Conservation (phyloP, 1,140 invertebrate genomes). For the Drosophila varians region DNA sequence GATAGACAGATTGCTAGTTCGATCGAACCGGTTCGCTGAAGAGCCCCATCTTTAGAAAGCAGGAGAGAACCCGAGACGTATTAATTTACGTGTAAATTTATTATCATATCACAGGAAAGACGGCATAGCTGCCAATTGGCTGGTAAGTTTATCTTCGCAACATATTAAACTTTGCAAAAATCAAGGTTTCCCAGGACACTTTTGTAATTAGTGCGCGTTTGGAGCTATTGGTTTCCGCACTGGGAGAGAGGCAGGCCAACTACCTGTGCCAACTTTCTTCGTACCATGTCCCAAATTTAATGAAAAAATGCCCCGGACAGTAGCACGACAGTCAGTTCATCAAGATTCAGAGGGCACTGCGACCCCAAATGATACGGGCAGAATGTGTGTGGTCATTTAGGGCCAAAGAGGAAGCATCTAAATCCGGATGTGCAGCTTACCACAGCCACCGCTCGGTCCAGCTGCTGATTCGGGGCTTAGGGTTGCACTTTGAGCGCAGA, state of each 20-base stretch:
- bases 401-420: background rate
- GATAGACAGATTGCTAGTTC: background rate
- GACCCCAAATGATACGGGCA: background rate
- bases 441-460: background rate
- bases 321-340: background rate
- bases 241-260: background rate
- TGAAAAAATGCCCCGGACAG: background rate
- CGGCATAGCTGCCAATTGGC: background rate
- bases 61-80: conserved; percentile 3
- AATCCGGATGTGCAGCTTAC: background rate
- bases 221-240: background rate
- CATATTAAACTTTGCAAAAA: background rate
- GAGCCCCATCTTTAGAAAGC: background rate
- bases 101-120: conserved; percentile 1
- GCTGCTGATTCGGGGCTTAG: background rate
- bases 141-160: conserved; percentile 7
- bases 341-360: background rate
- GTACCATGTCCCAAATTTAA: background rate
- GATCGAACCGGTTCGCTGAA: background rate
- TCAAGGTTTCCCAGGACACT: background rate
- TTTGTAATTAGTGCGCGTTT: background rate
- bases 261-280: background rate
- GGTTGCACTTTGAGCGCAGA: conserved; percentile 32
- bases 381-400: background rate
- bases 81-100: conserved; percentile 31